These are phyloP conservation scores for Rhynchonycteris naso DNA, from an alignment of 2,797 vertebrate species.

Conservation along the genomic window DNA sequence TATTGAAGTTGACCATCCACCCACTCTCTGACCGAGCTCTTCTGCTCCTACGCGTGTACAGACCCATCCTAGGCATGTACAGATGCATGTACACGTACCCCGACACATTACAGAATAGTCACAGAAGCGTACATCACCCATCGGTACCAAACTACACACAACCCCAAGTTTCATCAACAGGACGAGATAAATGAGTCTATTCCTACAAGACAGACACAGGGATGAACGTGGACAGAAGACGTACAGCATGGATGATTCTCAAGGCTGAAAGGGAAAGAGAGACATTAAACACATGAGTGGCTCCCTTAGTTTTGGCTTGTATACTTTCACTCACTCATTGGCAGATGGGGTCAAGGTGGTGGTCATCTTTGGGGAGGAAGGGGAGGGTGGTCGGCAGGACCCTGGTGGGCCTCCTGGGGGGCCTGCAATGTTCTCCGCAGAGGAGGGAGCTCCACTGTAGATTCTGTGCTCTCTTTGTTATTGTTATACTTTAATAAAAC, in stretches of 20 bases:
- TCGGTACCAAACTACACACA: not conserved
- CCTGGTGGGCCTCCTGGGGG: too few relatives aligned
- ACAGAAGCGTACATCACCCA: not conserved
- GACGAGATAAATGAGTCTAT: not conserved
- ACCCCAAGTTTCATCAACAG: not conserved
- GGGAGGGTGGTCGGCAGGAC: not conserved
- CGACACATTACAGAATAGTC: not conserved
- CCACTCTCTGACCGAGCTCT: not conserved
- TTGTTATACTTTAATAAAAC: not conserved
- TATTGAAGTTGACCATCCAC: not conserved
- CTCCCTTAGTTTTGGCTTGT: not conserved
- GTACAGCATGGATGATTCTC: not conserved
- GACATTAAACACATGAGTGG: not conserved
- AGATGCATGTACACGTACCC: rapidly evolving
- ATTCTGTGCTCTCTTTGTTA: not conserved
- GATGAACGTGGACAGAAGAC: not conserved
- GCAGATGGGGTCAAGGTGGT: not conserved
- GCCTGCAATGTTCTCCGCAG: not conserved
- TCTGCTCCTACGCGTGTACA: not conserved
- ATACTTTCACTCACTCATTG: not conserved
- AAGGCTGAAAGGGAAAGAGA: not conserved
- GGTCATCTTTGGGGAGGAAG: not conserved
- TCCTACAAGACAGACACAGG: not conserved
- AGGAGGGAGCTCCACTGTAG: not conserved
- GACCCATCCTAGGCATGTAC: not conserved